phyloP scores from a whole-genome alignment of 1,140 invertebrate species.

The Aphaenogaster ashmeadi region DNA sequence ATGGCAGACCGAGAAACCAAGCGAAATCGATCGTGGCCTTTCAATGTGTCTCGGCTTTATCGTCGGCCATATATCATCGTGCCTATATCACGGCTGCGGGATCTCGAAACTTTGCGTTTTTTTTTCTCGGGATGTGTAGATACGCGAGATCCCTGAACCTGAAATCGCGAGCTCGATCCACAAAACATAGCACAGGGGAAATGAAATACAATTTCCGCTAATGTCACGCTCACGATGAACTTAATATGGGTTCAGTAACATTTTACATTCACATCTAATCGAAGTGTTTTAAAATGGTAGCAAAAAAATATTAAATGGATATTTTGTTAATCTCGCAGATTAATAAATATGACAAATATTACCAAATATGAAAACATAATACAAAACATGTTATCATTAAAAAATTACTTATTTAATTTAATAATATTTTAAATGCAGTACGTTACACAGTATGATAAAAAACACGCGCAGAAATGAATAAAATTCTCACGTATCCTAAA shows the following conservation, averaged over 20 bases:
- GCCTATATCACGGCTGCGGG: slow-evolving; percentile 80
- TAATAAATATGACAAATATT: background rate
- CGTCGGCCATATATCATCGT: slow-evolving; percentile 85
- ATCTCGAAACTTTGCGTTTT: slow-evolving; percentile 81
- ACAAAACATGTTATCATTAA: background rate
- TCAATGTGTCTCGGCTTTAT: slow-evolving; percentile 85
- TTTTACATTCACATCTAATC: slow-evolving; percentile 1
- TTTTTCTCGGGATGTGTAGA: slow-evolving; percentile 46
- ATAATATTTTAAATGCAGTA: slow-evolving; percentile 8
- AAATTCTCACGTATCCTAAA: slow-evolving; percentile 38
- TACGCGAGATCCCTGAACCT: slow-evolving; percentile 22
- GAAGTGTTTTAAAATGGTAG: background rate
- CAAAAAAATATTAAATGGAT: background rate
- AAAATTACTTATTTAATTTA: background rate
- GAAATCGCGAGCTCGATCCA: slow-evolving; percentile 39
- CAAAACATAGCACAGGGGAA: slow-evolving; percentile 30
- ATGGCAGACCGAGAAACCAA: slow-evolving; percentile 76
- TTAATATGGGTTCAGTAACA: background rate
- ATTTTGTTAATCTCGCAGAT: background rate
- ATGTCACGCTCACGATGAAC: slow-evolving; percentile 10
- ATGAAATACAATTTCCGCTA: slow-evolving; percentile 47
- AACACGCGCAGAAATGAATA: slow-evolving; percentile 19
- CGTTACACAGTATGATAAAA: background rate
- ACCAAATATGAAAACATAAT: background rate
- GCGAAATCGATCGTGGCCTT: slow-evolving; percentile 79